Conservation (phyloP, 2,888 invertebrate species). For the Tortricodes alternella region DNA sequence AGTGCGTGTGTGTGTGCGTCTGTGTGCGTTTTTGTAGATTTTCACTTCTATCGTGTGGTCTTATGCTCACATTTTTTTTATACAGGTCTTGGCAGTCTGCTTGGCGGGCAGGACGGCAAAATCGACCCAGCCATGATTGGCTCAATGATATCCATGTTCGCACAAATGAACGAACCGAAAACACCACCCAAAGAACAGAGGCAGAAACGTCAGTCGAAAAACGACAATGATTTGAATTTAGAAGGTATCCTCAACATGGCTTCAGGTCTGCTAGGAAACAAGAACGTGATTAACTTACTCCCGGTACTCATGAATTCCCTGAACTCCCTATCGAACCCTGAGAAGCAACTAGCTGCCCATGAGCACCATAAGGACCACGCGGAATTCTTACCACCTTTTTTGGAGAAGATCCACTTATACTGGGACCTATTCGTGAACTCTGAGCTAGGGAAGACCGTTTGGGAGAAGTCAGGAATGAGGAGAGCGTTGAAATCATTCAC, state of each 20-base stretch:
- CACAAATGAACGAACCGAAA: conserved; percentile 60
- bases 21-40: too few species aligned
- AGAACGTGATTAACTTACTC: conserved; percentile 74
- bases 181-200: conserved; percentile 44
- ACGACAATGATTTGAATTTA: conserved; percentile 74
- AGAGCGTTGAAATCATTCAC: conserved; percentile 86
- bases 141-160: conserved; percentile 73
- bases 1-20: too few species aligned
- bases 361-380: conserved; percentile 87
- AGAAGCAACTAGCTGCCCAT: conserved; percentile 83
- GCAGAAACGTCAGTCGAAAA: conserved; percentile 52
- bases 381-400: conserved; percentile 86
- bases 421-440: conserved; percentile 92
- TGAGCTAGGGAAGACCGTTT: conserved; percentile 88
- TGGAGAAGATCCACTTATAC: conserved; percentile 85
- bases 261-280: conserved; percentile 77
- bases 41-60: too few species aligned
- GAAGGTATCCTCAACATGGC: conserved; percentile 81
- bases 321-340: conserved; percentile 83
- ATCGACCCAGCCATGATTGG: conserved; percentile 80
- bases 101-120: conserved; percentile 83
- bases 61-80: conserved; percentile 25
- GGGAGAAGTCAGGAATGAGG: conserved; percentile 88
- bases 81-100: conserved; percentile 76
- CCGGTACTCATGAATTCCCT: conserved; percentile 87